Base-by-base conservation (phyloP, 2,797 vertebrate genomes). In the Kryptopterus vitreolus region DNA sequence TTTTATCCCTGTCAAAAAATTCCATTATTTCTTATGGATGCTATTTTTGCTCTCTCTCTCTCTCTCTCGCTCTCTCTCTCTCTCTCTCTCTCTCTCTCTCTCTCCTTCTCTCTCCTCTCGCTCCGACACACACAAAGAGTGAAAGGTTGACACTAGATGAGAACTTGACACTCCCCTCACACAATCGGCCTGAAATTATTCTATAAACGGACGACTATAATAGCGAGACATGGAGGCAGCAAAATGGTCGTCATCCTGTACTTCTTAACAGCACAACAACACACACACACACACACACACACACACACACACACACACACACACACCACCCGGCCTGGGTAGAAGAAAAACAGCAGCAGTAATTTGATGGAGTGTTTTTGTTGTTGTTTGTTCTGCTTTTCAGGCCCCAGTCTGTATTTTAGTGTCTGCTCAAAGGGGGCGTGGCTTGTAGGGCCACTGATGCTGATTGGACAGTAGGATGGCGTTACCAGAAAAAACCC, bases 241-340 rank as follows among this genome's bases (percentile, higher is more conserved):
- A 48, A n/a, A 48, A 24, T 38, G 33, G 63, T 7, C 1, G 0
- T 6, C 22, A 66, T 66, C 31, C 22, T 3, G 35, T 35, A 63
- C 31, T 35, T 35, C 38, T 10, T 43, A 43, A 43, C 12, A 20
- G 38, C 33, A n/a, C 33, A 43, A 43, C 12, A 20, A 65, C 33
- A n/a, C 33, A 43, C 35, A 65, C 18, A 35, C 15, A 66, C 35
- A 65, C 35, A 65, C 33, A 65, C 33, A 38, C 20, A 63, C n/a
- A 66, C 5, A 65, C 62, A 38, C 33, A 65, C 62, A n/a, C 62
- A 65, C 62, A 65, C 33, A 65, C 29, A 65, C 63, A 65, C 63
- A 65, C 33, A 65, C 33, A 38, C 20, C 22, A n/a, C n/a, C n/a
- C 12, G 10, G 50, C 43, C 43, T 50, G 24, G 35, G n/a, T 16